A percentile compares a stretch with the other conserved stretches of the same genome.
These are phyloP conservation scores for Haliclona indistincta DNA, from an alignment of 37 sponge, comb jelly and placozoan species.

Conservation along the genomic window DNA sequence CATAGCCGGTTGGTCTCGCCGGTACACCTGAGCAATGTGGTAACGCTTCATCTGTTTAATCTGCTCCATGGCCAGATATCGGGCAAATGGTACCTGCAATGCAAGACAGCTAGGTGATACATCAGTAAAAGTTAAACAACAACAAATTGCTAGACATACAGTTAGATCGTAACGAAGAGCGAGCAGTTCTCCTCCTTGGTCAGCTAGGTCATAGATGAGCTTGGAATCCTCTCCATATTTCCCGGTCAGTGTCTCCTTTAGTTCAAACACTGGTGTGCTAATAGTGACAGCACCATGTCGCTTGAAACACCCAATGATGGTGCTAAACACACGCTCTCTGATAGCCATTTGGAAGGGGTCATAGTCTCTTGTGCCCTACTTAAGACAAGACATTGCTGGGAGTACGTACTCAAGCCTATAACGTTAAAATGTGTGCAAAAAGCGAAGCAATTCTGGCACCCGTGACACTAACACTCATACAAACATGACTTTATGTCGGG, in stretches of 20 bases:
- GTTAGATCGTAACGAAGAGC: slow-evolving; percentile 97
- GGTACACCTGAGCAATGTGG: slow-evolving; percentile 97
- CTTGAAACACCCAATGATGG: slow-evolving; percentile 84
- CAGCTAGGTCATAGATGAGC: slow-evolving; percentile 95
- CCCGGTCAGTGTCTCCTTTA: slow-evolving; percentile 87
- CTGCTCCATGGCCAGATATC: slow-evolving; percentile 95
- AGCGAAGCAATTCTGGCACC: too few relatives aligned
- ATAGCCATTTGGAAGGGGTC: slow-evolving; percentile 97
- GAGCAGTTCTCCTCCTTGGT: slow-evolving; percentile 98
- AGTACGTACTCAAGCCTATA: too few relatives aligned
- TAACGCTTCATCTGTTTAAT: slow-evolving; percentile 93
- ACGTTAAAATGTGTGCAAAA: too few relatives aligned
- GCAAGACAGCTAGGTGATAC: too few relatives aligned
- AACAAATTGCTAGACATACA: slow-evolving; percentile 61
- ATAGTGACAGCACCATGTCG: slow-evolving; percentile 98
- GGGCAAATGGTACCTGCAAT: slow-evolving; percentile 80
- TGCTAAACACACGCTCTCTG: slow-evolving; percentile 81
- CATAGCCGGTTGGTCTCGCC: slow-evolving; percentile 96
- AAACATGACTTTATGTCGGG: too few relatives aligned
- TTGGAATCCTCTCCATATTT: slow-evolving; percentile 99
- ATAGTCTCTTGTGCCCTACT: slow-evolving; percentile 88
- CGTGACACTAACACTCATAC: too few relatives aligned
- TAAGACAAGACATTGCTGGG: neutral
- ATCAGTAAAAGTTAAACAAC: too few relatives aligned
- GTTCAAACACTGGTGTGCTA: slow-evolving; percentile 95